phyloP scores from a whole-genome alignment of 2,888 invertebrate species.

The Apamea crenata region DNA sequence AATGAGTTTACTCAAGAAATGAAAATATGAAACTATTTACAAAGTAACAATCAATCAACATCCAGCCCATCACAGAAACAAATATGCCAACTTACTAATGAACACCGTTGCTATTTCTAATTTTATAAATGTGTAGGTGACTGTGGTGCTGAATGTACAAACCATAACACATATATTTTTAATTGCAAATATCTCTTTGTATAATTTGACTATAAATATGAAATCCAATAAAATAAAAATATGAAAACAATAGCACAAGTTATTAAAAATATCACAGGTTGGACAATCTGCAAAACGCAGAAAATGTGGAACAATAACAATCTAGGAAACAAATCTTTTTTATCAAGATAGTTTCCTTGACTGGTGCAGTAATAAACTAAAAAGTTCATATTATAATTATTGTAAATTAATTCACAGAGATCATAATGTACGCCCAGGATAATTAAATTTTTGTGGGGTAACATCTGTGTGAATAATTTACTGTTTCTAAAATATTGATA shows the following conservation, averaged over 20 bases:
- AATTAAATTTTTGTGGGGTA: background rate
- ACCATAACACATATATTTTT: conserved; percentile 27
- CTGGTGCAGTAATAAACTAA: conserved; percentile 61
- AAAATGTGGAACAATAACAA: conserved; percentile 51
- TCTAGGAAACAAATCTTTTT: conserved; percentile 53
- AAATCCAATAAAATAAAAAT: conserved; percentile 65
- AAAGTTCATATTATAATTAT: conserved; percentile 42
- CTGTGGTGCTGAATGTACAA: conserved; percentile 35
- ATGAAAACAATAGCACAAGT: conserved; percentile 64
- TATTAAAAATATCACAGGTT: conserved; percentile 65
- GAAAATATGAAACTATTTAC: conserved; percentile 46
- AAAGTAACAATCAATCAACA: conserved; percentile 37
- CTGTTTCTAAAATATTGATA: conserved; percentile 49
- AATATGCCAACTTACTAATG: conserved; percentile 36
- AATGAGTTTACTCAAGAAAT: conserved; percentile 26
- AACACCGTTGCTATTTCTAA: conserved; percentile 30
- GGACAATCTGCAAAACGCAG: conserved; percentile 59
- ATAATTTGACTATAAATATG: conserved; percentile 53
- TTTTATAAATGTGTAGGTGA: conserved; percentile 24
- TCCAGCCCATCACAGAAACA: conserved; percentile 25
- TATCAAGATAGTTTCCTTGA: conserved; percentile 51
- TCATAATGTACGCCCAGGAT: background rate
- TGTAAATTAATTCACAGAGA: conserved; percentile 61
- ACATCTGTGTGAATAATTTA: conserved; percentile 62
- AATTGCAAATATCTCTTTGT: conserved; percentile 72